Percentiles rank a stretch among this genome's conserved stretches.
phyloP scores from a whole-genome alignment of 2,888 invertebrate species.

The Apodemia duryi region DNA sequence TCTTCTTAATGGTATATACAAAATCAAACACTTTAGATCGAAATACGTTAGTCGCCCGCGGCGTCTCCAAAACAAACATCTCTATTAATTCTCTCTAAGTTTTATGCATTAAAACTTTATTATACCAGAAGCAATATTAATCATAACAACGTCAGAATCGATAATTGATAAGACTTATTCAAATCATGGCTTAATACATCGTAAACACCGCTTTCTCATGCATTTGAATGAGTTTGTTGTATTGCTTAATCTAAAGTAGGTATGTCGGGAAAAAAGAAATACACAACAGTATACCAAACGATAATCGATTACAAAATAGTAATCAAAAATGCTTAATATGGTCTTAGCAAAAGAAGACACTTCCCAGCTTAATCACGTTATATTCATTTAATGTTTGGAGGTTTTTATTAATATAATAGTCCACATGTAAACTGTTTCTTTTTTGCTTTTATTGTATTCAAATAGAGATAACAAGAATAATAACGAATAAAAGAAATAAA shows the following conservation, averaged over 20 bases:
- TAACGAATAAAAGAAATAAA: too few relatives aligned
- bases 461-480: too few relatives aligned
- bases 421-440: too few relatives aligned
- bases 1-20: slow-evolving; percentile 38
- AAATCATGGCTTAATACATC: slow-evolving; percentile 37
- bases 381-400: too few relatives aligned
- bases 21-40: slow-evolving; percentile 62
- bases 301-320: not conserved
- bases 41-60: slow-evolving; percentile 58
- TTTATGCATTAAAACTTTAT: slow-evolving; percentile 48
- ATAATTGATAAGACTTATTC: slow-evolving; percentile 59
- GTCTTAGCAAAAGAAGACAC: too few relatives aligned
- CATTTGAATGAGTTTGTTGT: slow-evolving; percentile 19
- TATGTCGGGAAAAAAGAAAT: not conserved
- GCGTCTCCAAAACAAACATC: slow-evolving; percentile 73
- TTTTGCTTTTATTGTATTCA: too few relatives aligned
- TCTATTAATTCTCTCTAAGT: slow-evolving; percentile 62
- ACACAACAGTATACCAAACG: not conserved
- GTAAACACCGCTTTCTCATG: slow-evolving; percentile 17
- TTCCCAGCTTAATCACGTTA: too few relatives aligned
- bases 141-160: slow-evolving; percentile 52
- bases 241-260: not conserved
- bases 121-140: slow-evolving; percentile 59
- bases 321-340: too few relatives aligned
- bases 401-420: too few relatives aligned